Conservation (phyloP, 2,797 vertebrate species). For the Centropyge bicolor region DNA sequence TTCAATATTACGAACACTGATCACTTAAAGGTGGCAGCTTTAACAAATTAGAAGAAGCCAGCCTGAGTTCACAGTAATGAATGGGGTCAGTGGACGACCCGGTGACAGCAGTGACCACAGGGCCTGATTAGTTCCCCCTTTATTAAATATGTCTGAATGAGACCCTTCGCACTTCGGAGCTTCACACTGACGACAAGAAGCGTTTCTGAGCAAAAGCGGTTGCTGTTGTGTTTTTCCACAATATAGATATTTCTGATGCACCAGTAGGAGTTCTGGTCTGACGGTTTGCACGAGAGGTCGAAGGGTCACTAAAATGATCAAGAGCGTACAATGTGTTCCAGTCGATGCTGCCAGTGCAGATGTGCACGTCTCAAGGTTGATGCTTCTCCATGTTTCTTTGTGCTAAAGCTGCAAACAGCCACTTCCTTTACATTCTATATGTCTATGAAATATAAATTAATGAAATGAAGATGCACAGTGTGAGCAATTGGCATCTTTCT, state of each 20-base stretch:
- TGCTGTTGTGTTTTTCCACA: neutral
- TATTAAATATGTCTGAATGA: slow-evolving; percentile 15
- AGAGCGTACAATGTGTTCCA: neutral
- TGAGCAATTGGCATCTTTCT: too few species aligned
- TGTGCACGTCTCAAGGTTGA: neutral
- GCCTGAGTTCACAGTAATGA: slow-evolving; percentile 6
- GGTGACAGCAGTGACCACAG: slow-evolving; percentile 13
- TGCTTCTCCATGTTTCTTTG: neutral
- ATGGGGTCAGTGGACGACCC: slow-evolving; percentile 7
- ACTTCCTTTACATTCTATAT: neutral
- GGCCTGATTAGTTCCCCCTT: slow-evolving; percentile 13
- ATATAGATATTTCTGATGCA: neutral
- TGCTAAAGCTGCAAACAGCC: neutral
- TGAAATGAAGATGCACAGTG: neutral
- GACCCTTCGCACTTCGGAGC: slow-evolving; percentile 21
- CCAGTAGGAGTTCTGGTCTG: neutral
- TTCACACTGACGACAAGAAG: neutral
- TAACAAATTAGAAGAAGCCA: slow-evolving; percentile 10
- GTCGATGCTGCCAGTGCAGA: neutral
- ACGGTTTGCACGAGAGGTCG: neutral
- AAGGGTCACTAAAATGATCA: neutral
- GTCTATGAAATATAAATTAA: too few species aligned
- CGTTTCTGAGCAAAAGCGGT: neutral
- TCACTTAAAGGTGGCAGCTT: slow-evolving; percentile 3
- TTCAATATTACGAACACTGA: neutral